Percentiles rank a stretch among this genome's conserved stretches.
phyloP scores from a whole-genome alignment of 2,888 invertebrate genomes.

The Acanthopleura granulata region DNA sequence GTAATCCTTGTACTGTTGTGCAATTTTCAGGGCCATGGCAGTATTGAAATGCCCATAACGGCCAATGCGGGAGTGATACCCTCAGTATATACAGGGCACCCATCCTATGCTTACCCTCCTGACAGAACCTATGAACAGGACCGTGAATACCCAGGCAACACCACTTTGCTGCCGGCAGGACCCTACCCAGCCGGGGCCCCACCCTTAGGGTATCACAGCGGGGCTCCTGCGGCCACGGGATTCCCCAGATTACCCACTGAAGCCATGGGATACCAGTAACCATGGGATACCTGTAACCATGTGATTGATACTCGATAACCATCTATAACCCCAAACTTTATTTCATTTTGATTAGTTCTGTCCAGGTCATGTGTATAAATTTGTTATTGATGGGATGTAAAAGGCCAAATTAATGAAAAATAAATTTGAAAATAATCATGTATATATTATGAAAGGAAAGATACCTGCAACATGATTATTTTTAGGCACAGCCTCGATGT shows the following conservation, averaged over 20 bases:
- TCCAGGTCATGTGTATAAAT: no score
- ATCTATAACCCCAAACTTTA: no score
- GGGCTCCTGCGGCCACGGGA: slow-evolving; percentile 62
- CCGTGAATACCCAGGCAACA: slow-evolving; percentile 60
- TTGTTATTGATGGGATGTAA: no score
- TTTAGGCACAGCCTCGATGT: no score
- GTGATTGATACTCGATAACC: no score
- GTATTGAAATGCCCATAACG: slow-evolving; percentile 56
- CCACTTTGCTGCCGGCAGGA: slow-evolving; percentile 39
- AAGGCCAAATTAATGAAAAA: no score
- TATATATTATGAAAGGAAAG: no score
- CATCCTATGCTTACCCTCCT: slow-evolving; percentile 65
- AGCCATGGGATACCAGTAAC: background rate
- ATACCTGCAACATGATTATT: no score
- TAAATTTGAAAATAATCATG: no score
- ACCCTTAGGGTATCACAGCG: slow-evolving; percentile 60
- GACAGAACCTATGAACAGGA: slow-evolving; percentile 61
- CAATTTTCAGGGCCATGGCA: slow-evolving; percentile 57
- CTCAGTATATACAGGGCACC: slow-evolving; percentile 67
- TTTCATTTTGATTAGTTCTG: no score
- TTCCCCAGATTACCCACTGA: slow-evolving; percentile 47
- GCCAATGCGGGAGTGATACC: slow-evolving; percentile 61
- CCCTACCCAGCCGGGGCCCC: slow-evolving; percentile 64
- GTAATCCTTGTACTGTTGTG: no score
- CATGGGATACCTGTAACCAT: background rate